Conservation (phyloP, 2,888 invertebrate species). For the Drepanosiphum platanoidis region DNA sequence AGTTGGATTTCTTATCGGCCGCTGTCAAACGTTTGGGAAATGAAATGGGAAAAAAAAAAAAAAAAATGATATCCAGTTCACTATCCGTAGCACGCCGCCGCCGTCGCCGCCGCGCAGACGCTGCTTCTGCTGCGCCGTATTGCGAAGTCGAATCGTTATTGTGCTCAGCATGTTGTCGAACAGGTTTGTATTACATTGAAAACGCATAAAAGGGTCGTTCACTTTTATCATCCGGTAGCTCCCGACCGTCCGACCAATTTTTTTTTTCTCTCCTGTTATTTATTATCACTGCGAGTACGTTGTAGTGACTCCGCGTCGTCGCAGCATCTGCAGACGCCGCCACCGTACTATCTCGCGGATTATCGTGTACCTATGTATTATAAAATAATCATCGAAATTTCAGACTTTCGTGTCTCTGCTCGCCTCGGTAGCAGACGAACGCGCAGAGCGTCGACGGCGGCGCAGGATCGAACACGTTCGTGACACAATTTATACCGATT, state of each 20-base stretch:
- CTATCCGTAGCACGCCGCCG: not conserved
- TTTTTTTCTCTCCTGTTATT: conserved; percentile 10
- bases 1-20: not conserved
- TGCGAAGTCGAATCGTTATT: conserved; percentile 36
- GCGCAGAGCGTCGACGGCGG: no score
- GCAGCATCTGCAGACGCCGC: no score
- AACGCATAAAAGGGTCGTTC: conserved; percentile 57
- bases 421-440: no score
- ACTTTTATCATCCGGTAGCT: conserved; percentile 55
- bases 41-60: not conserved
- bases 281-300: conserved; percentile 1
- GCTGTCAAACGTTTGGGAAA: conserved; percentile 15
- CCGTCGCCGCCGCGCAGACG: not conserved
- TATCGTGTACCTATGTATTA: no score
- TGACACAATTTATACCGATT: no score
- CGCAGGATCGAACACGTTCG: no score
- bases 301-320: no score
- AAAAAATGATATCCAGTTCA: conserved; percentile 37
- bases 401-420: no score
- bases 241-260: conserved; percentile 11
- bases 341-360: no score
- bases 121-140: not conserved
- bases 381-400: no score
- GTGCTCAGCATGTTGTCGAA: conserved; percentile 38
- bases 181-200: conserved; percentile 40